Percentiles rank a stretch among this genome's conserved stretches.
Conservation (phyloP, 1,140 invertebrate genomes). For the Hestina assimilis region DNA sequence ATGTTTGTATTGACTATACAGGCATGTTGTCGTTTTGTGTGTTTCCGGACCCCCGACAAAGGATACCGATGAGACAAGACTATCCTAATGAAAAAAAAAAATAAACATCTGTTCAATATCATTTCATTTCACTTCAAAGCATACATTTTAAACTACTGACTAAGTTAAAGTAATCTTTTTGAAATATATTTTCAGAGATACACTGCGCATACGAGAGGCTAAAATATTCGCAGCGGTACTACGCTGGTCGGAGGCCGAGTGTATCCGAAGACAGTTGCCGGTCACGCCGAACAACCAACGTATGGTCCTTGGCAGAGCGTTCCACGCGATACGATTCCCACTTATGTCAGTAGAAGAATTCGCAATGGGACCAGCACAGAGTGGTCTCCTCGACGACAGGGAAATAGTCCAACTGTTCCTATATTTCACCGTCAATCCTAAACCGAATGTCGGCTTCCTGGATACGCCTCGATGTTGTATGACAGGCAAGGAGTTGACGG, state of each 20-base stretch:
- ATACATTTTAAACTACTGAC: too few relatives aligned
- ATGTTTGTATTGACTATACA: too few relatives aligned
- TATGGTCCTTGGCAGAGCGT: slow-evolving; percentile 82
- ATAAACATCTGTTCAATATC: too few relatives aligned
- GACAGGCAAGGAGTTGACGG: slow-evolving; percentile 90
- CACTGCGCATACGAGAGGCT: slow-evolving; percentile 88
- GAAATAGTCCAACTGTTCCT: slow-evolving; percentile 89
- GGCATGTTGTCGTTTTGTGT: too few relatives aligned
- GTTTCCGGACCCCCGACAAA: too few relatives aligned
- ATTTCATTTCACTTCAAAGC: too few relatives aligned
- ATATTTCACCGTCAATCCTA: slow-evolving; percentile 89
- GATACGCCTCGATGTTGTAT: slow-evolving; percentile 89
- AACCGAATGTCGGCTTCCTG: slow-evolving; percentile 84
- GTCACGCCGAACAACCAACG: slow-evolving; percentile 86
- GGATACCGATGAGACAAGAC: too few relatives aligned
- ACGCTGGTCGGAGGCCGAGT: slow-evolving; percentile 91
- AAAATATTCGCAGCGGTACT: slow-evolving; percentile 87
- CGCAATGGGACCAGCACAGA: slow-evolving; percentile 88
- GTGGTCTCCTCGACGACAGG: slow-evolving; percentile 85
- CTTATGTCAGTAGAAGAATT: slow-evolving; percentile 94
- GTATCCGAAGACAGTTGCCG: slow-evolving; percentile 82
- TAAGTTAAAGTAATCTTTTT: too few relatives aligned
- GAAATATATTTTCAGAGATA: slow-evolving; percentile 80
- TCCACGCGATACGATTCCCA: slow-evolving; percentile 89
- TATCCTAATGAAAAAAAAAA: too few relatives aligned